Base-by-base conservation (phyloP, 2,888 invertebrate genomes). In the Acholoe squamosa region DNA sequence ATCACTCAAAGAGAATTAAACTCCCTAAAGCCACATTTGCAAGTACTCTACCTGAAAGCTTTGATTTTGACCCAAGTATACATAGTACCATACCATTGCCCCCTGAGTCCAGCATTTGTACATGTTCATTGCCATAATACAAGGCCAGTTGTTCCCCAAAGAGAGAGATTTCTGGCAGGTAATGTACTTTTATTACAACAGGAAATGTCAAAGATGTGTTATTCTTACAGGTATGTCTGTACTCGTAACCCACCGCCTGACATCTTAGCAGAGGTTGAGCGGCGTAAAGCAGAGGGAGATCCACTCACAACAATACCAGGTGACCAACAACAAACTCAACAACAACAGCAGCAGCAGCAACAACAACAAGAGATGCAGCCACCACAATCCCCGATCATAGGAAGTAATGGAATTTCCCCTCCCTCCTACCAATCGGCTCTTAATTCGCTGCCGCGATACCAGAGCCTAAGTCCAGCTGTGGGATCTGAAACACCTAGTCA, bases 201-300 rank as follows among this genome's bases (percentile, higher is more conserved):
- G n/a, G n/a, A n/a, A n/a, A n/a, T n/a, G n/a, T n/a, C n/a, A n/a
- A n/a, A n/a, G n/a, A n/a, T n/a, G n/a, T n/a, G n/a, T n/a, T n/a
- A n/a, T n/a, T n/a, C n/a, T n/a, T n/a, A 43, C 28, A 84, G 22
- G 84, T 84, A 84, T 28, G 86, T 86, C 54, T 86, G 86, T 28
- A 54, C 86, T 16, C 52, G 56, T 1, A 54, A 0, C 19, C 86
- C 86, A 22, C 86, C 86, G 22, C 28, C 86, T 1, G 86, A 86
- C 33, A 86, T 86, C n/a, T 25, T 25, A 28, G 28, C 52, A 12
- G 86, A 86, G 25, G 86, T 56, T n/a, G 86, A 86, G 7, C 52
- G 54, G n/a, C 52, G 86, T 31, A 28, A 19, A 19, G 61, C 61
- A 19, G 61, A 61, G 61, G 61, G 61, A 61, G 61, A 61, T 19